Percentiles rank a stretch among this genome's conserved stretches.
phyloP scores from a whole-genome alignment of 2,797 vertebrate genomes.

The Muscicapa comitata region DNA sequence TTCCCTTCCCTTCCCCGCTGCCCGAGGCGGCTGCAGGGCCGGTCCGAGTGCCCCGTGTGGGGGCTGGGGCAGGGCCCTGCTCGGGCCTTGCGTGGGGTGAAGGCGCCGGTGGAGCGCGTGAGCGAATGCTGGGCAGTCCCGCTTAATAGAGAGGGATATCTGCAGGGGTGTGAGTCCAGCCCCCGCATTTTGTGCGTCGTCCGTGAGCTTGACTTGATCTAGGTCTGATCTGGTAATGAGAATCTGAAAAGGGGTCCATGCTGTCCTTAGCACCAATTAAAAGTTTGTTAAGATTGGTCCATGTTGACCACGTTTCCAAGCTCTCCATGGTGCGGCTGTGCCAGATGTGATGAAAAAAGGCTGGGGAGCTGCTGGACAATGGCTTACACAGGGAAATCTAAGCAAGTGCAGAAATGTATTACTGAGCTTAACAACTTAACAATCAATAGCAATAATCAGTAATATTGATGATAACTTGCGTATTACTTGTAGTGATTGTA shows the following conservation, averaged over 20 bases:
- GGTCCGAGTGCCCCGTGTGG: accelerated
- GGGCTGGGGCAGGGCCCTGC: not conserved
- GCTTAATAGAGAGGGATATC: accelerated
- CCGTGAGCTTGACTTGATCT: not conserved
- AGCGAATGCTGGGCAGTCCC: accelerated
- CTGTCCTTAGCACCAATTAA: not conserved
- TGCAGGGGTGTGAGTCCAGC: not conserved
- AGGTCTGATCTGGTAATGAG: no score
- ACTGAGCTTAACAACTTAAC: not conserved
- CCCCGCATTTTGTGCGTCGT: accelerated
- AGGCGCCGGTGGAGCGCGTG: accelerated
- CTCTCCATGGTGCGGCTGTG: accelerated
- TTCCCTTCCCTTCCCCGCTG: no score
- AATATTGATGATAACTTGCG: not conserved
- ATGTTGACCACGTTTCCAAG: accelerated
- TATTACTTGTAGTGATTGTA: not conserved
- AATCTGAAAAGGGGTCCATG: not conserved
- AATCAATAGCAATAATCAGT: no score
- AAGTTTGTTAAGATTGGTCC: accelerated
- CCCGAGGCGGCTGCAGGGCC: not conserved
- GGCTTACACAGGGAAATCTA: not conserved
- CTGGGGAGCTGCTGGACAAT: not conserved
- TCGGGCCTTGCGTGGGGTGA: not conserved
- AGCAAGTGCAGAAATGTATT: not conserved
- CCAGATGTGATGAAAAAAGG: no score